Conservation (phyloP, 2,888 invertebrate species). For the Conops quadrifasciatus region DNA sequence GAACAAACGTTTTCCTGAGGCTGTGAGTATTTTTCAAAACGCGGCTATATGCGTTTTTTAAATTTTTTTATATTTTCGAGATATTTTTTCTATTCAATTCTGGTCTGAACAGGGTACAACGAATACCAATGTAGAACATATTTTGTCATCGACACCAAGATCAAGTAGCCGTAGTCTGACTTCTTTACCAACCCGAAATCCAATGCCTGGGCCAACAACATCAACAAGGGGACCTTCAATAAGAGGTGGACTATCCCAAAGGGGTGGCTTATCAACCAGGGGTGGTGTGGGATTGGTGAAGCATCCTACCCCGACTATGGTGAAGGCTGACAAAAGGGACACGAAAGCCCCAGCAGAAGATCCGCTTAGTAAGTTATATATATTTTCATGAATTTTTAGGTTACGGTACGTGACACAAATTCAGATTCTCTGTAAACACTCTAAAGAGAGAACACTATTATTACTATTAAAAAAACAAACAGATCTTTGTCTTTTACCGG, state of each 20-base stretch:
- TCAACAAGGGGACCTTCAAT: not conserved
- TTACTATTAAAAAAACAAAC: slow-evolving; percentile 11
- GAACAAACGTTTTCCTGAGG: slow-evolving; percentile 18
- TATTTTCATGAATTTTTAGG: not conserved
- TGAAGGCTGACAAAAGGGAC: slow-evolving; percentile 45
- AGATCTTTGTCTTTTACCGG: too few species aligned
- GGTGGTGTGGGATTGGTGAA: not conserved
- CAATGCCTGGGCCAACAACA: not conserved
- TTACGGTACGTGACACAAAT: not conserved
- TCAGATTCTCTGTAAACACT: not conserved
- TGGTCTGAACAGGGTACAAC: not conserved
- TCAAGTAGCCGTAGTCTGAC: slow-evolving; percentile 7
- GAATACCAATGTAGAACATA: not conserved
- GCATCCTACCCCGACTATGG: slow-evolving; percentile 43
- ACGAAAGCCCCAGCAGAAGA: slow-evolving; percentile 46
- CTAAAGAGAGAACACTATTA: slow-evolving; percentile 7
- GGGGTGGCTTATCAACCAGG: slow-evolving; percentile 10
- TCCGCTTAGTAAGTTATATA: slow-evolving; percentile 45
- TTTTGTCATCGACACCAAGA: not conserved
- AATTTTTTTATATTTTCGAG: not conserved
- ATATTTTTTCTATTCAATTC: not conserved
- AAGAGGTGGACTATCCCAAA: not conserved
- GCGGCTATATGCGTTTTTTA: not conserved
- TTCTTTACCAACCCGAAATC: slow-evolving; percentile 9
- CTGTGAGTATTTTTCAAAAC: slow-evolving; percentile 15